Evolutionary conservation across 2,113 vertebrate species (phyloP).

Genomic region (Cheirogaleus medius): DNA sequence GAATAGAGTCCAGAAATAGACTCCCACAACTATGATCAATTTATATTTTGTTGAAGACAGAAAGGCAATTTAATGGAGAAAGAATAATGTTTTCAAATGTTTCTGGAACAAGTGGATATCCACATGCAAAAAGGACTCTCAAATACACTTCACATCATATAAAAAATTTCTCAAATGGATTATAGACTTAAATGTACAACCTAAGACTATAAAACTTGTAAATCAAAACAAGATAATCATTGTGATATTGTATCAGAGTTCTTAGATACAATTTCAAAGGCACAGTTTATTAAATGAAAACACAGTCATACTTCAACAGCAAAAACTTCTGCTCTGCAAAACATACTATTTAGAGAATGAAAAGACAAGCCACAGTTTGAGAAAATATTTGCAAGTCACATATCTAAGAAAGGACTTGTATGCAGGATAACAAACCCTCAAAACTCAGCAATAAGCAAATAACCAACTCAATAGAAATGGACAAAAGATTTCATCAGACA

Average conservation of each 20-base stretch:
- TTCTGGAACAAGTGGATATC: not conserved
- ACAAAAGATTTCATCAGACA: not conserved
- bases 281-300: not conserved
- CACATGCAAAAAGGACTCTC: not conserved
- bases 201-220: not conserved
- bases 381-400: not conserved
- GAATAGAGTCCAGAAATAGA: not conserved
- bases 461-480: not conserved
- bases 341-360: not conserved
- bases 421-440: not conserved
- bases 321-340: not conserved
- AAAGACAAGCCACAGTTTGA: not conserved
- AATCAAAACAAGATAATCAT: constrained; percentile 1
- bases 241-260: not conserved
- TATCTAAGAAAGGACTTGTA: not conserved
- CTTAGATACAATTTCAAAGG: not conserved
- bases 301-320: not conserved
- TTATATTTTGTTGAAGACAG: not conserved
- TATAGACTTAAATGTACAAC: not conserved
- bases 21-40: not conserved
- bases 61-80: not conserved
- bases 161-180: not conserved
- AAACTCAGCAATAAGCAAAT: not conserved
- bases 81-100: not conserved
- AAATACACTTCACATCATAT: not conserved